These are phyloP conservation scores for Lithophane leautieri DNA, from an alignment of 2,888 invertebrate species.

Conservation along the genomic window DNA sequence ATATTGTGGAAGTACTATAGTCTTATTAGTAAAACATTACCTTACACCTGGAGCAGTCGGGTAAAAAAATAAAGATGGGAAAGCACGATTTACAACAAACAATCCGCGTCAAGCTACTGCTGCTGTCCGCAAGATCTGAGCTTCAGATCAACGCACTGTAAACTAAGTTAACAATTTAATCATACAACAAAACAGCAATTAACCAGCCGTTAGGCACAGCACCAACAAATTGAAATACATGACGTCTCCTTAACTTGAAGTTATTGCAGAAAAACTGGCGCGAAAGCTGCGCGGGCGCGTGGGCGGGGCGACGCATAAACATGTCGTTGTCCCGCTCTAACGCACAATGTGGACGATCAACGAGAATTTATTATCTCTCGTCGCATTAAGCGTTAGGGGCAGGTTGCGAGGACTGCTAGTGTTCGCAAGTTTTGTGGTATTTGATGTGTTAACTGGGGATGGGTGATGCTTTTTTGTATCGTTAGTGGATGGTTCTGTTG, in stretches of 20 bases:
- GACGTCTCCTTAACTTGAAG: conserved; percentile 69
- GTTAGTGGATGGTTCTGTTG: background rate
- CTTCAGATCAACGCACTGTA: conserved; percentile 30
- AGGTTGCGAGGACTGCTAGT: conserved; percentile 55
- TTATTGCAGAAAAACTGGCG: conserved; percentile 83
- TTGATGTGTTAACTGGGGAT: conserved; percentile 50
- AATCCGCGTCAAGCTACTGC: background rate
- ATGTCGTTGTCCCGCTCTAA: conserved; percentile 71
- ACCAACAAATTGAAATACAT: conserved; percentile 70
- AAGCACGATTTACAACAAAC: background rate
- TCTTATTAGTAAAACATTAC: too few relatives aligned
- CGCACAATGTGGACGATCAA: conserved; percentile 83
- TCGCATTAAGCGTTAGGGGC: conserved; percentile 70
- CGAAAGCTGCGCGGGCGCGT: conserved; percentile 79
- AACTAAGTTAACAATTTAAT: conserved; percentile 45
- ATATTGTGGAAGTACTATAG: background rate
- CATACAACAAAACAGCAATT: conserved; percentile 59
- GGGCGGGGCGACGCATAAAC: conserved; percentile 78
- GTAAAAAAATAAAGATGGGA: background rate
- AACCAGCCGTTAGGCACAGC: conserved; percentile 72
- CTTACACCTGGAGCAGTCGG: too few relatives aligned
- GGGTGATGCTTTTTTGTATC: background rate
- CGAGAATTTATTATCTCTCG: conserved; percentile 78
- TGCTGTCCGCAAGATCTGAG: background rate
- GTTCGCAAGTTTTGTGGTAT: conserved; percentile 42